Conservation (phyloP, 2,888 invertebrate species). For the Polymixis flavicincta region DNA sequence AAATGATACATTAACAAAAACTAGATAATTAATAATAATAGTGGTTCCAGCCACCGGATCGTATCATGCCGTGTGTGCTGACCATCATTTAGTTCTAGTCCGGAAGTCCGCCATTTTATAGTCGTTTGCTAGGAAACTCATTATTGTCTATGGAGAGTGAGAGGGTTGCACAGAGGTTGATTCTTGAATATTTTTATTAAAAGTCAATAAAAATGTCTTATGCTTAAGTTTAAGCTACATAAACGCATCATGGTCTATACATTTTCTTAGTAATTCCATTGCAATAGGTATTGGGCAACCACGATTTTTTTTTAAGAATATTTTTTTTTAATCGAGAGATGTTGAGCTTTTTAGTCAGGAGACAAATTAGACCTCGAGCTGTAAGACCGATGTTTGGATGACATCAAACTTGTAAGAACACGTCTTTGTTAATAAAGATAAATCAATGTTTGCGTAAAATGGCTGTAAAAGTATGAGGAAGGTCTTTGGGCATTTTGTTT, state of each 20-base stretch:
- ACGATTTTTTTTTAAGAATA: too few relatives aligned
- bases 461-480: neutral
- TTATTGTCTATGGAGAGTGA: constrained; percentile 40
- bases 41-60: constrained; percentile 25
- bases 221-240: neutral
- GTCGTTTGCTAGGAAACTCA: constrained; percentile 33
- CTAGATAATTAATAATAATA: constrained; percentile 18
- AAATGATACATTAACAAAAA: constrained; percentile 20
- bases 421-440: neutral
- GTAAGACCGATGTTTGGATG: neutral
- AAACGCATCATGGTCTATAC: too few relatives aligned
- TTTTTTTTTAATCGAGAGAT: too few relatives aligned
- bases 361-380: neutral
- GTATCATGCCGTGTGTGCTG: constrained; percentile 37
- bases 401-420: neutral
- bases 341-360: too few relatives aligned
- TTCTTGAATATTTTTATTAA: constrained; percentile 8
- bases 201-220: neutral
- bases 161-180: constrained; percentile 24
- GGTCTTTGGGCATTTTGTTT: neutral
- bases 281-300: too few relatives aligned
- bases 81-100: constrained; percentile 44
- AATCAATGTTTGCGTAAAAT: neutral
- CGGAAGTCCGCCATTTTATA: constrained; percentile 48
- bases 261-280: too few relatives aligned